Evolutionary conservation across 2,113 vertebrate species (phyloP).

Genomic region (Carassius auratus): DNA sequence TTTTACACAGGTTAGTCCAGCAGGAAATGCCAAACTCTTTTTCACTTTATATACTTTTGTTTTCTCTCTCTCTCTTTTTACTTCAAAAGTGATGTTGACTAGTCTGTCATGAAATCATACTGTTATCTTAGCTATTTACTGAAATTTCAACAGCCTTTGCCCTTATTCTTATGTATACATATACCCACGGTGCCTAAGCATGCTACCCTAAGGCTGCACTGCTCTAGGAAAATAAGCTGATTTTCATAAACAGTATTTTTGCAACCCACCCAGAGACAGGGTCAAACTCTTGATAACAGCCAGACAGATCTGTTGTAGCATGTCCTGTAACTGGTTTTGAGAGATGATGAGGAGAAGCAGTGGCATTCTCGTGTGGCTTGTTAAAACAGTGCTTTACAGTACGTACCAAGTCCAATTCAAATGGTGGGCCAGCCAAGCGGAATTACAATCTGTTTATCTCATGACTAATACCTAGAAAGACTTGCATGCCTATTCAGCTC

Average conservation of each 20-base stretch:
- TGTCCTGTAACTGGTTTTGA: neutral
- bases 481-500: neutral
- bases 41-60: neutral
- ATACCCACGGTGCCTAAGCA: conserved; percentile 22
- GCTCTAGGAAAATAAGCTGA: conserved; percentile 58
- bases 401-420: neutral
- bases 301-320: conserved; percentile 35
- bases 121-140: neutral
- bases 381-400: conserved; percentile 2
- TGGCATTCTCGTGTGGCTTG: neutral
- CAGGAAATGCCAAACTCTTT: neutral
- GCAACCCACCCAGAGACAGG: conserved; percentile 56
- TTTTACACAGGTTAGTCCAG: neutral
- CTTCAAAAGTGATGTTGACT: neutral
- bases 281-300: conserved; percentile 47
- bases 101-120: neutral
- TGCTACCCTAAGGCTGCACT: conserved; percentile 40
- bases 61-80: neutral
- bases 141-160: neutral
- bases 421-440: neutral
- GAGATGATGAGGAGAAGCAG: neutral
- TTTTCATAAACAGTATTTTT: conserved; percentile 62
- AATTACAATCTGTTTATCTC: neutral
- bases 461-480: neutral
- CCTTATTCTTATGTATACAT: conserved; percentile 57